Evolutionary conservation across 2,888 invertebrate genomes (phyloP).

Genomic region (Drosophila flavopinicola): DNA sequence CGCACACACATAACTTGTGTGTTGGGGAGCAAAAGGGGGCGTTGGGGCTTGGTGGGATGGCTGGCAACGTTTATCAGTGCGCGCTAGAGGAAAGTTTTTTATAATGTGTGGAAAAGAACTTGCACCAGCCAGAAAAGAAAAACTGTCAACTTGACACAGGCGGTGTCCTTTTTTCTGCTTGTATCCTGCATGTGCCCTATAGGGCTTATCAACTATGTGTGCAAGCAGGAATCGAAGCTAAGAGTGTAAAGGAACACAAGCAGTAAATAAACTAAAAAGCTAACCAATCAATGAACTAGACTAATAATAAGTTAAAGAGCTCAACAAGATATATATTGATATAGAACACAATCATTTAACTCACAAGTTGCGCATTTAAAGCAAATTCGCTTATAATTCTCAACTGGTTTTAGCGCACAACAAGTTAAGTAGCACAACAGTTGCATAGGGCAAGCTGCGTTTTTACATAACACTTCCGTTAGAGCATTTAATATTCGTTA

Average conservation of each 20-base stretch:
- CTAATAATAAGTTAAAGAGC: background rate
- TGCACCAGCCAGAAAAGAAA: conserved; percentile 45
- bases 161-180: conserved; percentile 36
- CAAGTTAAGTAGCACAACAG: background rate
- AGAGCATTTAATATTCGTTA: conserved; percentile 47
- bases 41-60: conserved; percentile 6
- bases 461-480: conserved; percentile 1
- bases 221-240: too few species aligned
- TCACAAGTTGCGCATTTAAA: too few species aligned
- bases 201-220: conserved; percentile 17
- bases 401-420: background rate
- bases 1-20: conserved; percentile 10
- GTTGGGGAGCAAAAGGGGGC: too few species aligned
- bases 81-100: conserved; percentile 64
- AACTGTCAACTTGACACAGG: conserved; percentile 66
- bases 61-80: conserved; percentile 58
- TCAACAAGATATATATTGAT: background rate
- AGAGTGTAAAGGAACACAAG: too few species aligned
- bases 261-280: background rate
- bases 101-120: conserved; percentile 72
- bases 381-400: conserved; percentile 1
- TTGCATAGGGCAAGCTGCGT: background rate
- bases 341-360: too few species aligned
- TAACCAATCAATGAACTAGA: too few species aligned
- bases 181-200: background rate